Conservation (phyloP, 2,888 invertebrate genomes). For the Pandemis corylana region DNA sequence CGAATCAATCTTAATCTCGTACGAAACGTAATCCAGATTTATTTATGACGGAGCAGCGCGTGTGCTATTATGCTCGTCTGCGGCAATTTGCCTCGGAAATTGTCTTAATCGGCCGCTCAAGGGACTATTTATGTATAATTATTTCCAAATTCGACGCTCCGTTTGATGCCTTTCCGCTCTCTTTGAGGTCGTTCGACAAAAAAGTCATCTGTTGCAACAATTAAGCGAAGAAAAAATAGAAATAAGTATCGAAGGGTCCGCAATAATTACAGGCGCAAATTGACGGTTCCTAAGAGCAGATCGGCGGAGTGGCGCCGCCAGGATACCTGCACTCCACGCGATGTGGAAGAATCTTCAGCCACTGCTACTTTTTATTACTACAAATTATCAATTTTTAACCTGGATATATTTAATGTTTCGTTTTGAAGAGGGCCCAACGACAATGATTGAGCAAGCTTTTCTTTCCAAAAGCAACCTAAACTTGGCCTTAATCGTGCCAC, state of each 20-base stretch:
- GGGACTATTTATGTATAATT: constrained; percentile 86
- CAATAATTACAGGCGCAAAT: constrained; percentile 85
- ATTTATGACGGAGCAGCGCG: constrained; percentile 82
- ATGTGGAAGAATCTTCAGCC: constrained; percentile 46
- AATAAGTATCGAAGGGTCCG: constrained; percentile 85
- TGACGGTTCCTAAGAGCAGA: constrained; percentile 80
- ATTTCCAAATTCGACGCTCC: constrained; percentile 85
- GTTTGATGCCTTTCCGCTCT: constrained; percentile 86
- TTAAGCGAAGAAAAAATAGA: constrained; percentile 83
- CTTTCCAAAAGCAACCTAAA: not conserved
- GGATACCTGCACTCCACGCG: constrained; percentile 77
- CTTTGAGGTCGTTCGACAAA: constrained; percentile 84
- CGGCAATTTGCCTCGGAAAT: constrained; percentile 85
- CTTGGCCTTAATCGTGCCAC: too few relatives aligned
- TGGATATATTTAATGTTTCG: not conserved
- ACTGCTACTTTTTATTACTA: constrained; percentile 17
- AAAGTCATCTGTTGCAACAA: constrained; percentile 85
- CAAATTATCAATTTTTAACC: not conserved
- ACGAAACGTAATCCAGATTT: constrained; percentile 85
- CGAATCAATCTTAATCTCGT: constrained; percentile 85
- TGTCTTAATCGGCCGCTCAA: constrained; percentile 86
- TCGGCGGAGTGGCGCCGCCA: constrained; percentile 77
- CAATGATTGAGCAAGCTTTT: not conserved
- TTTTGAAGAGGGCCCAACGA: not conserved
- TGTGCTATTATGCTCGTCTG: constrained; percentile 85